These are phyloP conservation scores for Eupithecia insigniata DNA, from an alignment of 2,888 invertebrate species.

Conservation along the genomic window DNA sequence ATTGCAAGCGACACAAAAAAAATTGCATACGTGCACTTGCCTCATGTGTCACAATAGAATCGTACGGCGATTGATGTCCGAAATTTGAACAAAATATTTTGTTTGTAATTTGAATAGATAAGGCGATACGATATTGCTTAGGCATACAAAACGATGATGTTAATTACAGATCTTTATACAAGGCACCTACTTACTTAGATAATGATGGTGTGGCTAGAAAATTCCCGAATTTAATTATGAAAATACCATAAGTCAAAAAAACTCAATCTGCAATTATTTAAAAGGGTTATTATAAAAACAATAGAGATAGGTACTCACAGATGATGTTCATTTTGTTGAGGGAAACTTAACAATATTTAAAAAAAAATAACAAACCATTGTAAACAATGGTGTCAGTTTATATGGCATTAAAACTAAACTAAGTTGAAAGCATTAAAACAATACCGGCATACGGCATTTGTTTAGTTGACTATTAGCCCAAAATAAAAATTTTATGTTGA, in stretches of 20 bases:
- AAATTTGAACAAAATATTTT: conserved; percentile 27
- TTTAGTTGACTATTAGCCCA: no score
- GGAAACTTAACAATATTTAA: no score
- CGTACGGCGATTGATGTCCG: conserved; percentile 33
- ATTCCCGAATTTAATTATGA: not conserved
- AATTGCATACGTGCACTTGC: conserved; percentile 23
- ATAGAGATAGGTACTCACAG: not conserved
- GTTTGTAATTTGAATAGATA: conserved; percentile 19
- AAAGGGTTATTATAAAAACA: not conserved
- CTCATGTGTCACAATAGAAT: conserved; percentile 32
- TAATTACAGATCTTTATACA: not conserved
- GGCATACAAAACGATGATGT: conserved; percentile 15
- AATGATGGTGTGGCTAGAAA: no score
- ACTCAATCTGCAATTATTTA: not conserved
- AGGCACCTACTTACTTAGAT: not conserved
- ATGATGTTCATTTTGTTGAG: no score
- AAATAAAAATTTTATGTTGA: no score
- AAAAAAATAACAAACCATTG: no score
- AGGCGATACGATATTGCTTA: conserved; percentile 4
- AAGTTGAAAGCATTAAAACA: no score
- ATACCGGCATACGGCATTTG: no score
- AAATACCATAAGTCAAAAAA: not conserved
- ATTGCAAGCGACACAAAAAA: not conserved
- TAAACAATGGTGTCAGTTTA: no score
- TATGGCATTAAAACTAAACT: no score